These are phyloP conservation scores for Larimichthys polyactis DNA, from an alignment of 2,113 vertebrate genomes.

Conservation along the genomic window DNA sequence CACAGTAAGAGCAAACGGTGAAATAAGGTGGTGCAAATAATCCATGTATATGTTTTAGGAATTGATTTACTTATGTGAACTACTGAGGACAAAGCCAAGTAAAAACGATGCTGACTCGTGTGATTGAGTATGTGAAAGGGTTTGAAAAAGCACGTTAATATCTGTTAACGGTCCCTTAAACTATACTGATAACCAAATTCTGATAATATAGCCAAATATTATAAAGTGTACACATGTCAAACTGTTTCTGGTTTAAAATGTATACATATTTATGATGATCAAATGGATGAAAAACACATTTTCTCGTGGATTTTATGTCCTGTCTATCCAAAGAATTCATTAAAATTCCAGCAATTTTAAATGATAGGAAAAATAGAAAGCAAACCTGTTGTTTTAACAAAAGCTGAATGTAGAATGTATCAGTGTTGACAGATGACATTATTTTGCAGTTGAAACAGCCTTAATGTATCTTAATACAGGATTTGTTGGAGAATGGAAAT, in stretches of 20 bases:
- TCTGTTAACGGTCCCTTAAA: neutral
- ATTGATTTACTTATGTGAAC: neutral
- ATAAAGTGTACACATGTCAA: neutral
- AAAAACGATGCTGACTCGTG: neutral
- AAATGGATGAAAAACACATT: too few species aligned
- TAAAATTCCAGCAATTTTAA: neutral
- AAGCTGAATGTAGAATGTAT: neutral
- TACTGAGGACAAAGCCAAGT: neutral
- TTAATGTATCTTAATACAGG: neutral
- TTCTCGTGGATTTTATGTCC: too few species aligned
- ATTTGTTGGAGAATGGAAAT: neutral
- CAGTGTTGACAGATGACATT: neutral
- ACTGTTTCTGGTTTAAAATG: neutral
- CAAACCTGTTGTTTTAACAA: neutral
- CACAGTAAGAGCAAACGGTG: neutral
- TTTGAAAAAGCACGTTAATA: too few species aligned
- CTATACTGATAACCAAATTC: neutral
- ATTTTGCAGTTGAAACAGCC: neutral
- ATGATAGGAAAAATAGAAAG: neutral
- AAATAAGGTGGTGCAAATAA: conserved; percentile 1
- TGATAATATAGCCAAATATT: neutral
- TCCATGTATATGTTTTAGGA: neutral
- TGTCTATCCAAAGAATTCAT: too few species aligned
- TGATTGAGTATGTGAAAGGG: too few species aligned
- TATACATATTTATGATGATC: too few species aligned